Evolutionary conservation across 2,888 invertebrate genomes (phyloP), one percentile per base, ranked within the genome.

Genomic region (Temnothorax rugatulus): DNA sequence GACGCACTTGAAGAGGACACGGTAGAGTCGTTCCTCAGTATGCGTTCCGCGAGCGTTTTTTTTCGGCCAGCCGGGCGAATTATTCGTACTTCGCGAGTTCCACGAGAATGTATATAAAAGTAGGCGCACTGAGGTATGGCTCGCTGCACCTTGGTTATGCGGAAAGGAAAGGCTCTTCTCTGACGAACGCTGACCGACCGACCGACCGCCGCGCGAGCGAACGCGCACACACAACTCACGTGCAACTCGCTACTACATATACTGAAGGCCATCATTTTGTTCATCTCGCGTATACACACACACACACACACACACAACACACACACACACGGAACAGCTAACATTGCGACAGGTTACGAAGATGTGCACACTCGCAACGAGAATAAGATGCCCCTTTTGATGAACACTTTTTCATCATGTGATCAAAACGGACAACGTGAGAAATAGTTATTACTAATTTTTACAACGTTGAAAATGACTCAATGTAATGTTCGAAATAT

Each of bases 121-220:
- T 86, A 82, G 87, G 87, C 86, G 83, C 86, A 76, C 83, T 86
- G 85, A 88, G 91, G 92, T 91, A 94, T 92, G 94, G 93, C 94
- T 94, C 90, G 94, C 93, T 95, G 94, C 94, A 93, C 93, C 92
- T 93, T 91, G 94, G 90, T 93, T 94, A 95, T 95, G 95, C 95
- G 95, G 95, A 95, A 95, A 95, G 95, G 93, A 94, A 94, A 94
- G 94, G 93, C 92, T 91, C 92, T 91, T 89, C 85, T 88, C 82
- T 71, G 54, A 77, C 87, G 84, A 84, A 88, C 41, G 41, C 41
- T 25, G 57, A 73, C 90, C 88, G 82, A 79, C 85, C 84, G 87
- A 68, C 84, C 66, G 82, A 44, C 84, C 86, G 84, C 81, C 64
- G 44, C 57, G 44, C 38, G 13, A 63, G 44, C 68, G 21, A 15